A percentile compares a stretch with the other conserved stretches of the same genome.
phyloP scores from a whole-genome alignment of 2,797 vertebrate genomes.

The Typhlichthys subterraneus region DNA sequence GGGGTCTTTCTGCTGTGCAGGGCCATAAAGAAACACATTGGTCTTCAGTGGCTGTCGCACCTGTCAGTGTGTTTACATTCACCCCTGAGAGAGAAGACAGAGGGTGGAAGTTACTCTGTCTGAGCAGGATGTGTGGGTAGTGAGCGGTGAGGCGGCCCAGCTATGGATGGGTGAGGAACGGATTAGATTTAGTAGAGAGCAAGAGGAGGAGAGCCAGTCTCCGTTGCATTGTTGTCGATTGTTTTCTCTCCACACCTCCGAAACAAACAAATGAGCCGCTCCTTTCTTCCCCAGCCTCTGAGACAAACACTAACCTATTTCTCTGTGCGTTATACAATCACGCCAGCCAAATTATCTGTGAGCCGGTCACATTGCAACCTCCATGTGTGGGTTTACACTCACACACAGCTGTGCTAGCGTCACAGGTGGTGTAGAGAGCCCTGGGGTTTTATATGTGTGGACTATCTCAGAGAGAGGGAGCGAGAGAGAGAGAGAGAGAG shows the following conservation, averaged over 20 bases:
- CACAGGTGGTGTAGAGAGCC: too few relatives aligned
- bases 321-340: background rate
- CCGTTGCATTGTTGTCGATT: conserved; percentile 37
- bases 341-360: too few relatives aligned
- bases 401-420: too few relatives aligned
- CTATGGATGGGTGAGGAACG: conserved; percentile 3
- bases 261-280: conserved; percentile 35
- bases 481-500: too few relatives aligned
- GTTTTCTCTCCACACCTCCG: conserved; percentile 42
- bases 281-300: conserved; percentile 1
- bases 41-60: conserved; percentile 61
- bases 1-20: conserved; percentile 33
- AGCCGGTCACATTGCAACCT: too few relatives aligned
- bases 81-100: conserved; percentile 29
- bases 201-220: conserved; percentile 31
- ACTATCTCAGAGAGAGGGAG: too few relatives aligned
- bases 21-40: conserved; percentile 49
- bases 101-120: conserved; percentile 42
- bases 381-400: too few relatives aligned
- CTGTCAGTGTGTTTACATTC: conserved; percentile 69
- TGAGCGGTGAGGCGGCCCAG: conserved; percentile 22
- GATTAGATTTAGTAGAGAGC: conserved; percentile 35
- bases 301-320: background rate
- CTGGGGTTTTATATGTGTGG: too few relatives aligned
- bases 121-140: conserved; percentile 21